Percentiles rank a stretch among this genome's conserved stretches.
Evolutionary conservation across 2,888 invertebrate species (phyloP).

Genomic region (Pyrocoelia pectoralis): DNA sequence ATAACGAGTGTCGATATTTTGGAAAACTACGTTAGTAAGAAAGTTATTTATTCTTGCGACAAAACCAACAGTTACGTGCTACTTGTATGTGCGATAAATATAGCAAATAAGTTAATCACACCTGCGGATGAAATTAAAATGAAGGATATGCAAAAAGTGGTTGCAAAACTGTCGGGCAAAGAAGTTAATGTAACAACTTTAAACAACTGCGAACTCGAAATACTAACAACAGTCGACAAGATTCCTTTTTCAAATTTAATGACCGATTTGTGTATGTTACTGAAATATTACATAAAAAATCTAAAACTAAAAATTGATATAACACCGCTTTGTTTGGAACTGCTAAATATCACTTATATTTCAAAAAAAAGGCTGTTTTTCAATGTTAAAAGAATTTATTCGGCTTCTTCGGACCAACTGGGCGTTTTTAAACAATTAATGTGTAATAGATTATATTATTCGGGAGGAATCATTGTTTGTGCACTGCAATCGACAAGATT

Average conservation of each 20-base stretch:
- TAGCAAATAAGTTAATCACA: slow-evolving; percentile 48
- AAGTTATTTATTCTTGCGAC: slow-evolving; percentile 12
- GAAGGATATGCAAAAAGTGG: slow-evolving; percentile 34
- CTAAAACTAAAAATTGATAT: slow-evolving; percentile 46
- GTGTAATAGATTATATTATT: slow-evolving; percentile 49
- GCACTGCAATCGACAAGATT: slow-evolving; percentile 47
- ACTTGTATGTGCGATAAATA: slow-evolving; percentile 45
- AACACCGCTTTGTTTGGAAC: slow-evolving; percentile 46
- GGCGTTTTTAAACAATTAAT: slow-evolving; percentile 47
- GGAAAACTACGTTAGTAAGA: slow-evolving; percentile 46
- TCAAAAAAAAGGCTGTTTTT: slow-evolving; percentile 45
- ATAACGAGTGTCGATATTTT: slow-evolving; percentile 49
- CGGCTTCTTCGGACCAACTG: slow-evolving; percentile 41
- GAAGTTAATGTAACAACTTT: slow-evolving; percentile 41
- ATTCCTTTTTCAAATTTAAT: slow-evolving; percentile 48
- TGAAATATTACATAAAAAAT: slow-evolving; percentile 47
- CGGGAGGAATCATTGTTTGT: slow-evolving; percentile 49
- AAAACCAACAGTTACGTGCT: slow-evolving; percentile 46
- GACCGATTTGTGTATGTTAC: slow-evolving; percentile 52
- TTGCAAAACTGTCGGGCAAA: slow-evolving; percentile 43
- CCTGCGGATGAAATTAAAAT: slow-evolving; percentile 47
- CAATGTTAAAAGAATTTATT: slow-evolving; percentile 48
- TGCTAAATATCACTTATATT: slow-evolving; percentile 48
- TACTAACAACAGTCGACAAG: slow-evolving; percentile 46
- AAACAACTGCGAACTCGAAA: slow-evolving; percentile 46